Base-by-base conservation (phyloP, 2,888 invertebrate genomes). In the Choristoneura rosaceana region DNA sequence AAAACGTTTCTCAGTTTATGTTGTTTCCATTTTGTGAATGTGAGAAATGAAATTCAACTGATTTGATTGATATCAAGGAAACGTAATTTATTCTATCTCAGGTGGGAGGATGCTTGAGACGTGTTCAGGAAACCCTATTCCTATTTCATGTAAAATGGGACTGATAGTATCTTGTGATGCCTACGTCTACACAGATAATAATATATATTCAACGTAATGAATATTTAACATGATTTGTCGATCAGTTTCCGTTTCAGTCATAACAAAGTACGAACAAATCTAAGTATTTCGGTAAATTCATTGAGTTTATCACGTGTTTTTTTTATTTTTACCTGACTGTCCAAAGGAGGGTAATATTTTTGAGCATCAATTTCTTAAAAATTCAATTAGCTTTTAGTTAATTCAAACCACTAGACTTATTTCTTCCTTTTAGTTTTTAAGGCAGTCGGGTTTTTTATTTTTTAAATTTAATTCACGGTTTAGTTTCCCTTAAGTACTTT, bases 21-120 rank as follows among this genome's bases (percentile, higher is more conserved):
- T 63, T 58, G 58, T 59, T 58, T 38, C 58, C 58, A 64, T 59
- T 64, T 38, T 47, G 47, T 41, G 38, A 38, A 64, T 47, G 64
- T 59, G 55, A 52, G 33, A 62, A 69, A 62, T 58, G 67, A 52
- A 69, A 52, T 61, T 68, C 45, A n/a, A 50, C 61, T 63, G 64
- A 64, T 70, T 63, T 70, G 70, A 70, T 70, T 59, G 70, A 45
- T 64, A 70, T 70, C 70, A 64, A 64, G 63, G 62, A 64, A 59
- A 64, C 33, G 70, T 70, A 69, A 69, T 69, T 69, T 69, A 69
- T 62, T 69, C 69, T 47, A 66, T 66, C 59, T 45, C 62, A 69
- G 69, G 62, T 55, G 50, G 69, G 62, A 43, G 45, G 69, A 63
- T 62, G 55, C 62, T 55, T 45, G 62, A 62, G 55, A 55, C 62